Evolutionary conservation across 2,888 invertebrate genomes (phyloP).

Genomic region (Dastarcus helophoroides): DNA sequence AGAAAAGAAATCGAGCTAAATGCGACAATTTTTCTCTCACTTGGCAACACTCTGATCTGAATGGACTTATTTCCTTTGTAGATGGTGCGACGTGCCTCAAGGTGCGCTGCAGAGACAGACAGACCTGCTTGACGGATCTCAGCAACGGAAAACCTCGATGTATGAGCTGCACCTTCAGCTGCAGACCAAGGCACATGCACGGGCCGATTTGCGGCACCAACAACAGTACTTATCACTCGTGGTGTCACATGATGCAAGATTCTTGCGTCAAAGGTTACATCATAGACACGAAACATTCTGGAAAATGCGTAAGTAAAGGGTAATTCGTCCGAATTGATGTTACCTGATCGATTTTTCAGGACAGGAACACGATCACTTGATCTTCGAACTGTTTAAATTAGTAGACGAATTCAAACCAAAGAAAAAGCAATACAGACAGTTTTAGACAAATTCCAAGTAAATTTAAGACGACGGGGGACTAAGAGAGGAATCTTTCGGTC

Average conservation of each 20-base stretch:
- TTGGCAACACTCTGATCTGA: no score
- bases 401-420: no score
- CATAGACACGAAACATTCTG: conserved; percentile 57
- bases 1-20: no score
- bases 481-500: no score
- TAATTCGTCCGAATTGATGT: conserved; percentile 2
- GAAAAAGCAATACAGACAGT: no score
- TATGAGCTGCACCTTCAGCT: conserved; percentile 55
- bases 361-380: neutral
- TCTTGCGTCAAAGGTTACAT: conserved; percentile 63
- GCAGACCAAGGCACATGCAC: conserved; percentile 42
- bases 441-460: no score
- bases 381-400: neutral
- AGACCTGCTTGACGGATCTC: conserved; percentile 56
- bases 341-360: conserved; percentile 3
- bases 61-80: conserved; percentile 40
- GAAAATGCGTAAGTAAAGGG: conserved; percentile 43
- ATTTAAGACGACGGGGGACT: no score
- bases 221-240: conserved; percentile 61
- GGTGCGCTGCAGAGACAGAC: conserved; percentile 54
- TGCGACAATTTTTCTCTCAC: no score
- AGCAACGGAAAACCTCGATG: conserved; percentile 57
- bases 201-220: conserved; percentile 58
- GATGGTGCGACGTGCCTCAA: conserved; percentile 54
- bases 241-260: conserved; percentile 69